A percentile compares a stretch with the other conserved stretches of the same genome.
Evolutionary conservation across 2,797 vertebrate genomes (phyloP).

Genomic region (Adelosebastes latens): DNA sequence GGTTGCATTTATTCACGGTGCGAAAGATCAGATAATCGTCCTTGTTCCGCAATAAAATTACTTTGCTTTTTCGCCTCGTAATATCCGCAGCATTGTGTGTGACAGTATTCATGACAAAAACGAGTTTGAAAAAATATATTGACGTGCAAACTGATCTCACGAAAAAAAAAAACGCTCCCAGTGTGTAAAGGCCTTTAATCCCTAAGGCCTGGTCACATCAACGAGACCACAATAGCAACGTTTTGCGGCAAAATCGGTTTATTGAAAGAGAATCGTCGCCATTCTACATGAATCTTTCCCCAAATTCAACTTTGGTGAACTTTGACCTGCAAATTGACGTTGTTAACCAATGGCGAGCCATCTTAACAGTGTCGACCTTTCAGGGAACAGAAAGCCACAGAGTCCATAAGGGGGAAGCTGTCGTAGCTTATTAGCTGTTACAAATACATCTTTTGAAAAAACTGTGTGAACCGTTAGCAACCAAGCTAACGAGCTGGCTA

Average conservation of each 20-base stretch:
- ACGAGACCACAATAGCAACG: too few species aligned
- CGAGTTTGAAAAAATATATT: too few species aligned
- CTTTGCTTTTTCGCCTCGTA: too few species aligned
- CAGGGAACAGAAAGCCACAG: neutral
- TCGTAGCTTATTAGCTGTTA: neutral
- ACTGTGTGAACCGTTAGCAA: neutral
- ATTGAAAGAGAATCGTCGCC: neutral
- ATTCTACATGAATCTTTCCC: neutral
- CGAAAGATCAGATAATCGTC: too few species aligned
- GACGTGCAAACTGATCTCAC: too few species aligned
- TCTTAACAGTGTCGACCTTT: neutral
- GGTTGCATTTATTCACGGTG: too few species aligned
- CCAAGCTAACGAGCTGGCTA: neutral
- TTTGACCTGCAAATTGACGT: neutral
- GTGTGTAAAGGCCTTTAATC: too few species aligned
- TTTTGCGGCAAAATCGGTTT: neutral
- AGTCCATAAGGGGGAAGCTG: neutral
- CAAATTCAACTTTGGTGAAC: neutral
- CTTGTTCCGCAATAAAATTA: too few species aligned
- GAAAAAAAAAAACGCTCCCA: too few species aligned
- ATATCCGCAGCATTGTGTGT: too few species aligned
- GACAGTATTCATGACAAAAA: too few species aligned
- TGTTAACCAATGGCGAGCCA: neutral
- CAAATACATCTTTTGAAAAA: neutral
- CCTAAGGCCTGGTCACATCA: too few species aligned